Percentiles rank a stretch among this genome's conserved stretches.
phyloP scores from a whole-genome alignment of 2,113 vertebrate genomes.

The Smithornis capensis region DNA sequence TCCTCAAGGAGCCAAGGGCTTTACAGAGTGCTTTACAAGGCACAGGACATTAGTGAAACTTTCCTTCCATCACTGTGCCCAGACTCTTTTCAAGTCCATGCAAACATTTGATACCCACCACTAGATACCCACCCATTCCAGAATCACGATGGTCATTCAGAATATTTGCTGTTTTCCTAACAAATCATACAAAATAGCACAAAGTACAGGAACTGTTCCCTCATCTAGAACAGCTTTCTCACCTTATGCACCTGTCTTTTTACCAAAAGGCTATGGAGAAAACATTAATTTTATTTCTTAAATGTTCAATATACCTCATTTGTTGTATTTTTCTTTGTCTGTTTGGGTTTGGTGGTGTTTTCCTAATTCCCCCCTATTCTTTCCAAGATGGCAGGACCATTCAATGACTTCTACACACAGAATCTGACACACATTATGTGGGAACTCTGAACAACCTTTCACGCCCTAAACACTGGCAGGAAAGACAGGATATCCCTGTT shows the following conservation, averaged over 20 bases:
- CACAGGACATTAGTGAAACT: background rate
- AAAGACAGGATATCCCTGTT: background rate
- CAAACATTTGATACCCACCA: background rate
- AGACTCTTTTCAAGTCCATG: background rate
- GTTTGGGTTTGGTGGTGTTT: background rate
- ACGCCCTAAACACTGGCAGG: background rate
- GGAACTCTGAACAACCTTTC: background rate
- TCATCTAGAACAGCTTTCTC: background rate
- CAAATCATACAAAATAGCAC: background rate
- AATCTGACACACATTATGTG: accelerated
- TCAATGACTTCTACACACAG: background rate
- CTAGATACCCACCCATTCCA: background rate
- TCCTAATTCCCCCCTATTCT: background rate
- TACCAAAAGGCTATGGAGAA: background rate
- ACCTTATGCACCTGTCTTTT: background rate
- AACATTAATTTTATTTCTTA: background rate
- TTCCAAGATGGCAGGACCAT: background rate
- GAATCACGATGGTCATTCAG: background rate
- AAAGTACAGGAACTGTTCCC: background rate
- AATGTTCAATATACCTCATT: background rate
- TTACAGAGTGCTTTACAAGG: background rate
- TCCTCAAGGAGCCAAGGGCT: background rate
- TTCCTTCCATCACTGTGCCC: background rate
- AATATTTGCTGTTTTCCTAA: background rate
- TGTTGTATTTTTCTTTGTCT: background rate